Evolutionary conservation across 2,888 invertebrate genomes (phyloP).

Genomic region (Drosophila seclusa): DNA sequence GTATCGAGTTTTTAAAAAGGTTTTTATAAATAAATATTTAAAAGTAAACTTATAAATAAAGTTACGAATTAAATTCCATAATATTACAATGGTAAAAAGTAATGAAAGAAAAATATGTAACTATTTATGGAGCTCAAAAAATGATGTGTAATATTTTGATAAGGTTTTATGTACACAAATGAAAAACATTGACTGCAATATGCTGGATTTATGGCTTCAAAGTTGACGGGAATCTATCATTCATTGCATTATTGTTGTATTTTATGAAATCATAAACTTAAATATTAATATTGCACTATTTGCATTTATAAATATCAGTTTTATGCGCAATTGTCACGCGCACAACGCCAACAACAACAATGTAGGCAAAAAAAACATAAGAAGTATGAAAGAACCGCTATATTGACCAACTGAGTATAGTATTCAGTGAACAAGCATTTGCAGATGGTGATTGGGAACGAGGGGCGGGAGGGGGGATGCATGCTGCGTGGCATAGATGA

Average conservation of each 20-base stretch:
- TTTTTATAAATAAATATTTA: not conserved
- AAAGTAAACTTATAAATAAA: not conserved
- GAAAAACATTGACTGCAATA: not conserved
- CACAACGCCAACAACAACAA: conserved; percentile 33
- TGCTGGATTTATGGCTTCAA: not conserved
- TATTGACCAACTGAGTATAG: conserved; percentile 76
- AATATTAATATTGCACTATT: not conserved
- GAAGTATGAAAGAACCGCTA: conserved; percentile 52
- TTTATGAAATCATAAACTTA: not conserved
- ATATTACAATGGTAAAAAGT: not conserved
- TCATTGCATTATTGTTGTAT: not conserved
- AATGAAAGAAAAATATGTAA: not conserved
- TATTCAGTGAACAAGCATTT: conserved; percentile 62
- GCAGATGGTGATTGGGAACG: conserved; percentile 15
- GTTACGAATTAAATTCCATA: not conserved
- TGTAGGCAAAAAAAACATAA: conserved; percentile 3
- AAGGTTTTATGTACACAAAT: not conserved
- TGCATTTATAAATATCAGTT: not conserved
- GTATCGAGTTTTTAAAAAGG: too few relatives aligned
- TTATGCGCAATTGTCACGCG: conserved; percentile 17
- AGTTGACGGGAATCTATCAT: not conserved
- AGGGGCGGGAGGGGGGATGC: not conserved
- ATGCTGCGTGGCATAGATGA: conserved; percentile 9
- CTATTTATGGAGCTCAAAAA: not conserved
- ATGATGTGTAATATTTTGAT: not conserved